Percentiles rank a stretch among this genome's conserved stretches.
Conservation (phyloP, 2,113 vertebrate species). For the Cyphomyrus discorhynchus region DNA sequence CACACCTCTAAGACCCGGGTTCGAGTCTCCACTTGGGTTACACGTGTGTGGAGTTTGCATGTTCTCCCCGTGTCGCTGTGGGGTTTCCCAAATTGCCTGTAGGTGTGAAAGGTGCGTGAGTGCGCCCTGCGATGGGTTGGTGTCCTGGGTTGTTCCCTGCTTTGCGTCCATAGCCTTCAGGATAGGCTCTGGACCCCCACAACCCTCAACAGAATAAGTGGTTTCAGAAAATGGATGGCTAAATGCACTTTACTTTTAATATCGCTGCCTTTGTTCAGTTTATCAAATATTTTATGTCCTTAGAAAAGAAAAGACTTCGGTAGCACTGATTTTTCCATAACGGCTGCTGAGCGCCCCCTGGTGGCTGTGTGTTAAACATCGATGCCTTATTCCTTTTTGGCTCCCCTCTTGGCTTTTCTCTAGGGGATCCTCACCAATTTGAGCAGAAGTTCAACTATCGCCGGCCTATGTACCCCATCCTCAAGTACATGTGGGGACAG, state of each 20-base stretch:
- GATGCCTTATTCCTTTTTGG: neutral
- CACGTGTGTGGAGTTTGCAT: too few species aligned
- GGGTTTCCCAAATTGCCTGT: too few species aligned
- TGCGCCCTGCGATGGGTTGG: too few species aligned
- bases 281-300: neutral
- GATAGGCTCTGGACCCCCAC: too few species aligned
- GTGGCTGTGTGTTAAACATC: neutral
- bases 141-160: too few species aligned
- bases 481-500: constrained; percentile 91
- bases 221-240: too few species aligned
- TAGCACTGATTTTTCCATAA: neutral
- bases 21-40: too few species aligned
- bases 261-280: neutral
- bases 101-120: too few species aligned
- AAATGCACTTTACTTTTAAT: neutral
- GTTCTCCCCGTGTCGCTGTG: too few species aligned
- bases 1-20: too few species aligned
- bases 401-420: neutral
- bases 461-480: constrained; percentile 95
- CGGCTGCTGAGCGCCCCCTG: neutral
- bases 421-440: constrained; percentile 97
- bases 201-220: too few species aligned
- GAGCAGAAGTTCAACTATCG: constrained; percentile 99
- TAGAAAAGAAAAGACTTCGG: neutral
- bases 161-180: too few species aligned